phyloP scores from a whole-genome alignment of 2,113 vertebrate genomes.

The Myotis davidii region DNA sequence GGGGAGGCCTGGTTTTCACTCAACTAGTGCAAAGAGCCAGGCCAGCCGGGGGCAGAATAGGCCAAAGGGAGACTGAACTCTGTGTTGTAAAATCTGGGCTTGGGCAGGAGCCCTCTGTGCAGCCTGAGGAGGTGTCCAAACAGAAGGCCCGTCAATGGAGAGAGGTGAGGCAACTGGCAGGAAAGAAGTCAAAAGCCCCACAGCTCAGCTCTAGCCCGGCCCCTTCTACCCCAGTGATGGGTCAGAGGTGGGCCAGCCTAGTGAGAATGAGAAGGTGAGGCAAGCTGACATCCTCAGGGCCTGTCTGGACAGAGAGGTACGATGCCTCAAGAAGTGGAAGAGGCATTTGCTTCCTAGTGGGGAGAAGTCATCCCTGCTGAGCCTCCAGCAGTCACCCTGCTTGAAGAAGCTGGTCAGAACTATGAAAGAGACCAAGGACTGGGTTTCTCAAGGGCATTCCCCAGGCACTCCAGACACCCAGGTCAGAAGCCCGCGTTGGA shows the following conservation, averaged over 20 bases:
- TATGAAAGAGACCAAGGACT: background rate
- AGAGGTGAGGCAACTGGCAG: background rate
- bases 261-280: background rate
- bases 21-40: background rate
- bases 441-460: background rate
- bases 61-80: background rate
- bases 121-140: background rate
- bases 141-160: background rate
- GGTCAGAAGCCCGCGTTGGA: background rate
- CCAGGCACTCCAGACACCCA: background rate
- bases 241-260: background rate
- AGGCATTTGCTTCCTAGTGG: background rate
- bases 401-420: background rate
- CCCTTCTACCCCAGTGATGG: background rate
- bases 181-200: background rate
- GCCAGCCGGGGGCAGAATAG: background rate
- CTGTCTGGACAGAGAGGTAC: background rate
- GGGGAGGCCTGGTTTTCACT: background rate
- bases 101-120: background rate
- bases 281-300: background rate
- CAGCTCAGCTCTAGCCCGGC: fast-evolving
- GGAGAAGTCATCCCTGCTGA: background rate
- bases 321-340: background rate
- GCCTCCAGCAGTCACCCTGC: background rate
- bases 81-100: background rate